Base-by-base conservation (phyloP, 2,888 invertebrate species). In the Idaea aversata region DNA sequence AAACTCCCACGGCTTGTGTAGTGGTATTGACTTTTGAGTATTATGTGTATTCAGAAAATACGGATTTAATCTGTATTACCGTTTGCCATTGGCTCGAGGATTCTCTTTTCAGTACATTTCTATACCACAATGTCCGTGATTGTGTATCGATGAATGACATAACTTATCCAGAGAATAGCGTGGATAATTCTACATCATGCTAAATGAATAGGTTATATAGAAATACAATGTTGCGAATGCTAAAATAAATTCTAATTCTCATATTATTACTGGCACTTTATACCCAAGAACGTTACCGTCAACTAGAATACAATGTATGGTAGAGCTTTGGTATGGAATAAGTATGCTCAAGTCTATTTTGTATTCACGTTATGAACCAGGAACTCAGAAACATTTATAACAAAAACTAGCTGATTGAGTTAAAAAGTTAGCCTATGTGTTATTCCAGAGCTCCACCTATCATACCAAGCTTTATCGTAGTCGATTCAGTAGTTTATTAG, bases 41-140 rank as follows among this genome's bases (percentile, higher is more conserved):
- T 47, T 47, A 10, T 7, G 47, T 47, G 47, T 47, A 47, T 47
- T 47, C 47, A 47, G 13, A 47, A 47, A 47, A 47, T 47, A 47
- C 47, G 6, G 47, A 47, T 47, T 47, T 10, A 47, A 47, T 47
- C 47, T 10, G 47, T 47, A 47, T 47, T 47, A 47, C 7, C 10
- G 13, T 47, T 47, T 47, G 47, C 47, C 47, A 47, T 47, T 47
- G 38, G 10, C 7, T 6, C 6, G 10, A 47, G 47, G 47, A 47
- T 47, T 47, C 47, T 47, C 47, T 47, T 47, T 47, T 47, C 47
- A 47, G 47, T 47, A 47, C 47, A 47, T 47, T 47, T 47, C 47
- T 47, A 47, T 47, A 47, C 47, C 7, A 47, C 7, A n/a, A n/a
- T 47, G 47, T 10, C 10, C 47, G 10, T 47, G 47, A 47, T 47